phyloP scores from a whole-genome alignment of 1,140 invertebrate genomes.

The Calliopsis andreniformis region DNA sequence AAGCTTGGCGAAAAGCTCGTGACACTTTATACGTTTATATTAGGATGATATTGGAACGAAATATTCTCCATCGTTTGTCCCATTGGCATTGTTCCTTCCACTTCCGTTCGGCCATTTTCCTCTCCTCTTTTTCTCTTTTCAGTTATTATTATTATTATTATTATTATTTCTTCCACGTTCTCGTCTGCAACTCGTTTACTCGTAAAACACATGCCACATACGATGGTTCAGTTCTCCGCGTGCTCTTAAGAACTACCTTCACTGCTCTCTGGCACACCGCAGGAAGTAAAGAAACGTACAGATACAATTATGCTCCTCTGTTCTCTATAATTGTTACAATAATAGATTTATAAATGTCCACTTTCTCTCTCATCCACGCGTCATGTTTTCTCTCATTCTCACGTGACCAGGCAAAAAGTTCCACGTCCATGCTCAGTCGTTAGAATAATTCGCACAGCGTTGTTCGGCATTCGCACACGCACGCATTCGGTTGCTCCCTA shows the following conservation, averaged over 20 bases:
- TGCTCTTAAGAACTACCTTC: conserved; percentile 40
- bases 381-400: background rate
- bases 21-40: conserved; percentile 64
- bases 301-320: conserved; percentile 44
- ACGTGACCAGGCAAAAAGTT: conserved; percentile 3
- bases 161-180: too few relatives aligned
- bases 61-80: background rate
- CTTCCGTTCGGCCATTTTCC: conserved; percentile 18
- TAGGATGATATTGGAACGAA: conserved; percentile 56
- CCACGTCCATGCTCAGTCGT: conserved; percentile 14
- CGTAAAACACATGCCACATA: background rate
- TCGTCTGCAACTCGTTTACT: too few relatives aligned
- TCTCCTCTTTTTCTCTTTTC: conserved; percentile 17
- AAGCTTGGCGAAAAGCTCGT: conserved; percentile 64
- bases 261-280: conserved; percentile 27
- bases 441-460: conserved; percentile 5
- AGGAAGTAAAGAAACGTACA: conserved; percentile 57
- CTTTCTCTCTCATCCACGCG: conserved; percentile 1
- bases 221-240: background rate
- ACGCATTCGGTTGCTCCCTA: conserved; percentile 58
- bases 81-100: background rate
- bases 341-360: conserved; percentile 61
- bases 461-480: conserved; percentile 28
- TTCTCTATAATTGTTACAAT: conserved; percentile 57
- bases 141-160: background rate